A percentile compares a stretch with the other conserved stretches of the same genome.
Evolutionary conservation across 1,140 invertebrate species (phyloP).

Genomic region (Drosophila rhopaloa): DNA sequence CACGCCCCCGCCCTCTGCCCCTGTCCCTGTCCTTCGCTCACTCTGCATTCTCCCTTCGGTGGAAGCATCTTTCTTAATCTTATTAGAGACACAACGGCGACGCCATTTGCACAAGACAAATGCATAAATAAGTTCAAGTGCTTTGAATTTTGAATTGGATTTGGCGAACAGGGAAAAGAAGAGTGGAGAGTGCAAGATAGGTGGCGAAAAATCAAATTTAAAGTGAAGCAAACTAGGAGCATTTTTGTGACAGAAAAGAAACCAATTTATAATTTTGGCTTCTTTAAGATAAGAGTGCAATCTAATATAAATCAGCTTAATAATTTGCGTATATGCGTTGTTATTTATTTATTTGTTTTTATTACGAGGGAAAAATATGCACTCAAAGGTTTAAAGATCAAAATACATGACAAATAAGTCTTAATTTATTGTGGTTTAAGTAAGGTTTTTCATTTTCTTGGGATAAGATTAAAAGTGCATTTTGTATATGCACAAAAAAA

Average conservation of each 20-base stretch:
- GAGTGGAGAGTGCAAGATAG: not conserved
- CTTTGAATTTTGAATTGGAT: slow-evolving; percentile 75
- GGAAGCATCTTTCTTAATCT: slow-evolving; percentile 56
- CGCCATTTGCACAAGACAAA: slow-evolving; percentile 77
- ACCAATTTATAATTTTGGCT: too few species aligned
- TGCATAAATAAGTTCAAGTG: slow-evolving; percentile 78
- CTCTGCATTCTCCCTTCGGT: slow-evolving; percentile 8
- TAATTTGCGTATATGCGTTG: too few species aligned
- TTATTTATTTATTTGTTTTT: too few species aligned
- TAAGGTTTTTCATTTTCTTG: too few species aligned
- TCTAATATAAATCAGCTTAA: too few species aligned
- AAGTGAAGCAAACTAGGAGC: not conserved
- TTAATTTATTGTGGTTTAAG: too few species aligned
- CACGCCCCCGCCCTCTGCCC: not conserved
- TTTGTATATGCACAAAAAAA: too few species aligned
- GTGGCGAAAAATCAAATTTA: not conserved
- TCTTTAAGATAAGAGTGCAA: too few species aligned
- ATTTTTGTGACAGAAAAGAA: not conserved
- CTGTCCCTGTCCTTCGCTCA: not conserved
- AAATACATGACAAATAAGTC: too few species aligned
- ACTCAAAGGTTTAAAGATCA: too few species aligned
- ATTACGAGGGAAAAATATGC: too few species aligned
- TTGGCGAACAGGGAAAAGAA: slow-evolving; percentile 29
- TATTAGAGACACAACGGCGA: slow-evolving; percentile 59
- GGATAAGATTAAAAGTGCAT: too few species aligned